These are phyloP conservation scores for Zalophus californianus DNA, from an alignment of 2,797 vertebrate genomes.

Conservation along the genomic window DNA sequence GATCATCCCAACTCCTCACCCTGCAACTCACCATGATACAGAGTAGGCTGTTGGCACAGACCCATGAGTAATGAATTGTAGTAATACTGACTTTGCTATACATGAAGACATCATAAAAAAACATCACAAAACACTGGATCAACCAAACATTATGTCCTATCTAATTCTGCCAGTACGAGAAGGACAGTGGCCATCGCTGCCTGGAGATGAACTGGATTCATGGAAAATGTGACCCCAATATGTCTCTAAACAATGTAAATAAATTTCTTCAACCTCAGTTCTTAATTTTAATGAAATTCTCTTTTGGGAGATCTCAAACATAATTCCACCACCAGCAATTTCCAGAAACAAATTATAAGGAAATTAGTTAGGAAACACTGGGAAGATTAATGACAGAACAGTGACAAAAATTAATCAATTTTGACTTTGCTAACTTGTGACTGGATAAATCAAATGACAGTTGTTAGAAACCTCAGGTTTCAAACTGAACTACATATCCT, in stretches of 20 bases:
- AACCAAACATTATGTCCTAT: background rate
- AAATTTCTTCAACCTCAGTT: background rate
- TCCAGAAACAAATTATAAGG: conserved; percentile 30
- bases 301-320: background rate
- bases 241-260: background rate
- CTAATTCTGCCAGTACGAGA: background rate
- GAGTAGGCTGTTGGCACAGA: background rate
- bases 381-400: conserved; percentile 30
- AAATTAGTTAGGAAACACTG: conserved; percentile 20
- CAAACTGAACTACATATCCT: background rate
- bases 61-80: background rate
- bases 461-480: background rate
- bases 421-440: background rate
- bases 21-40: background rate
- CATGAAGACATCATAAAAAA: background rate
- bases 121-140: background rate
- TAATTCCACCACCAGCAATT: conserved; percentile 15
- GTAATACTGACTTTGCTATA: background rate
- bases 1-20: background rate
- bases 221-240: background rate
- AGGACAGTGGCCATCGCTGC: background rate
- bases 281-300: conserved; percentile 6
- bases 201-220: background rate
- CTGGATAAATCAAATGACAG: background rate
- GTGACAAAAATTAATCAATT: conserved; percentile 25